Percentiles rank a stretch among this genome's conserved stretches.
Evolutionary conservation across 2,113 vertebrate species (phyloP).

Genomic region (Morone saxatilis): DNA sequence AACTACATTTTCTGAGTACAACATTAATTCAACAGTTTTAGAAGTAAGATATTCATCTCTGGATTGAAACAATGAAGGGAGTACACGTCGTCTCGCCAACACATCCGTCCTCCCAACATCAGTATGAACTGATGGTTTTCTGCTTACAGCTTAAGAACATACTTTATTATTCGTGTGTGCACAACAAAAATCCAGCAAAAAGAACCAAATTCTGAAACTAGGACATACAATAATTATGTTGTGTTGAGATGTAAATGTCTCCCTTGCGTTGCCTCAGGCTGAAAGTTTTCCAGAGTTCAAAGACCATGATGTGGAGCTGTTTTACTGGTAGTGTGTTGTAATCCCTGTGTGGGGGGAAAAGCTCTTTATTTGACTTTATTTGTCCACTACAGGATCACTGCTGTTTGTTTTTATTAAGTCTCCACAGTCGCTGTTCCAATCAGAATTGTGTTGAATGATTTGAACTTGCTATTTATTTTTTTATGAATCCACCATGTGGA

Average conservation of each 20-base stretch:
- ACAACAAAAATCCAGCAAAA: not conserved
- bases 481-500: conserved; percentile 52
- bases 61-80: not conserved
- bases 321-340: not conserved
- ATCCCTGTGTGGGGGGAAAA: not conserved
- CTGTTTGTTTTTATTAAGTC: conserved; percentile 7
- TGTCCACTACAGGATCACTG: not conserved
- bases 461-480: conserved; percentile 17
- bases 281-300: not conserved
- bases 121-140: not conserved
- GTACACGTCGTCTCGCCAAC: not conserved
- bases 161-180: too few relatives aligned
- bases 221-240: not conserved
- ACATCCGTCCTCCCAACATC: not conserved
- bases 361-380: not conserved
- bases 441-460: not conserved
- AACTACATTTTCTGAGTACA: not conserved
- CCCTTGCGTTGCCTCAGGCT: not conserved
- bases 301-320: not conserved
- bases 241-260: not conserved
- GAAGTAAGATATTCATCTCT: not conserved
- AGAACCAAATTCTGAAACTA: not conserved
- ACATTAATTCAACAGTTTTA: too few relatives aligned
- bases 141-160: not conserved
- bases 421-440: not conserved